Conservation (phyloP, 2,797 vertebrate genomes). For the Margarornis squamiger region DNA sequence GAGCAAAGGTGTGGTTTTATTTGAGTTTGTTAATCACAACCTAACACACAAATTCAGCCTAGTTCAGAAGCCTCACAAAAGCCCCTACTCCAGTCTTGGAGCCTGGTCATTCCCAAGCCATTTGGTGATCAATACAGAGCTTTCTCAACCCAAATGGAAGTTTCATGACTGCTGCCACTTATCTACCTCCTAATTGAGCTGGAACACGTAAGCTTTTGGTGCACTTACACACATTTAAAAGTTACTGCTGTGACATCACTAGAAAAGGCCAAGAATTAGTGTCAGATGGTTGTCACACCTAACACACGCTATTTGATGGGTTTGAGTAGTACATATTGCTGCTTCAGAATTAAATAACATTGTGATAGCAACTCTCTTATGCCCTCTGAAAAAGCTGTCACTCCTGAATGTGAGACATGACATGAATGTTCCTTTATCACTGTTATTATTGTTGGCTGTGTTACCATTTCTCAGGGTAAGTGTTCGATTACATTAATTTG, state of each 20-base stretch:
- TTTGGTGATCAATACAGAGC: not conserved
- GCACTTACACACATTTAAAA: not conserved
- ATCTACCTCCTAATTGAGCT: not conserved
- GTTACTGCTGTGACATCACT: not conserved
- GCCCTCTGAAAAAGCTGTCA: not conserved
- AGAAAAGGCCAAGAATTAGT: not conserved
- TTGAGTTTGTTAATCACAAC: not conserved
- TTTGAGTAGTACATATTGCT: not conserved
- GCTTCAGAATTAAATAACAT: not conserved
- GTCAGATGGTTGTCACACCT: not conserved
- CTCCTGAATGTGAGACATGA: fast-evolving
- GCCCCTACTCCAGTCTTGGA: not conserved
- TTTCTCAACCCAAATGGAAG: not conserved
- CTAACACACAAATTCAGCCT: not conserved
- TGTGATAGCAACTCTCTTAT: not conserved
- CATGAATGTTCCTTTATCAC: not conserved
- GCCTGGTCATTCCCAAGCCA: not conserved
- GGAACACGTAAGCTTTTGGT: not conserved
- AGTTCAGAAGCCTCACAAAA: not conserved
- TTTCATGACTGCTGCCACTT: not conserved
- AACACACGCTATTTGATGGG: not conserved
- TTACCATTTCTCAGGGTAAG: not conserved
- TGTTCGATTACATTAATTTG: not conserved
- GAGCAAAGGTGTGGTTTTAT: not conserved
- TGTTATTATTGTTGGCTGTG: not conserved